Percentiles rank a stretch among this genome's conserved stretches.
These are phyloP conservation scores for Thrips palmi DNA, from an alignment of 1,140 invertebrate species.

Conservation along the genomic window DNA sequence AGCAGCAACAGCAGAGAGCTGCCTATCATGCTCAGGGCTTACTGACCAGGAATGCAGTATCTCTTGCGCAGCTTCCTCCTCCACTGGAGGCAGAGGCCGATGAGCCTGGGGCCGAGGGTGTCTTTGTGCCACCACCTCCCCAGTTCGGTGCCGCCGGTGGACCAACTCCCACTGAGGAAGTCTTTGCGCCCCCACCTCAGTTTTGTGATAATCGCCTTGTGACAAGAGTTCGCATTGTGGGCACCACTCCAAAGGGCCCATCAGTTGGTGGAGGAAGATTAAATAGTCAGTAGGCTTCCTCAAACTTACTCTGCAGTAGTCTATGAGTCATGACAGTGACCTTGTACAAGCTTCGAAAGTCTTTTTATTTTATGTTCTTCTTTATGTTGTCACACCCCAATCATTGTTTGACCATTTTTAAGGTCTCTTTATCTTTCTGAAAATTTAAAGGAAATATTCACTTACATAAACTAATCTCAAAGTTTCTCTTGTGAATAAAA, in stretches of 20 bases:
- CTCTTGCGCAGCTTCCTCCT: conserved; percentile 58
- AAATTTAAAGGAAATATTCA: no score
- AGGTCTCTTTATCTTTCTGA: no score
- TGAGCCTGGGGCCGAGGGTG: conserved; percentile 39
- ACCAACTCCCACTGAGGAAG: conserved; percentile 27
- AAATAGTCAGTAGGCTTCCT: no score
- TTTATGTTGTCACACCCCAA: no score
- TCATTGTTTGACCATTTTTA: no score
- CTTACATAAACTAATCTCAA: no score
- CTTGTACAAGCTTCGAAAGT: no score
- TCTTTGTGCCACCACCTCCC: conserved; percentile 60
- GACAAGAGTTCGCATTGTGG: conserved; percentile 51
- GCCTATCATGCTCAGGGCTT: conserved; percentile 23
- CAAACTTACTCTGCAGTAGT: no score
- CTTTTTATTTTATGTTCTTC: no score
- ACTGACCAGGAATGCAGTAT: conserved; percentile 47
- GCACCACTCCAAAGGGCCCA: conserved; percentile 63
- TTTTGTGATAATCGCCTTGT: conserved; percentile 36
- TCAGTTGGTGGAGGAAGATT: no score
- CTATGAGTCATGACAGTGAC: no score
- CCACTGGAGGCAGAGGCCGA: conserved; percentile 58
- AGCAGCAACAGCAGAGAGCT: conserved; percentile 17
- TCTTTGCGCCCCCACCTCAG: conserved; percentile 46
- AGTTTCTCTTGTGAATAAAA: no score
- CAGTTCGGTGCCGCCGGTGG: conserved; percentile 30